Percentiles rank a stretch among this genome's conserved stretches.
Evolutionary conservation across 2,113 vertebrate genomes (phyloP).

Genomic region (Brachirus orientalis): DNA sequence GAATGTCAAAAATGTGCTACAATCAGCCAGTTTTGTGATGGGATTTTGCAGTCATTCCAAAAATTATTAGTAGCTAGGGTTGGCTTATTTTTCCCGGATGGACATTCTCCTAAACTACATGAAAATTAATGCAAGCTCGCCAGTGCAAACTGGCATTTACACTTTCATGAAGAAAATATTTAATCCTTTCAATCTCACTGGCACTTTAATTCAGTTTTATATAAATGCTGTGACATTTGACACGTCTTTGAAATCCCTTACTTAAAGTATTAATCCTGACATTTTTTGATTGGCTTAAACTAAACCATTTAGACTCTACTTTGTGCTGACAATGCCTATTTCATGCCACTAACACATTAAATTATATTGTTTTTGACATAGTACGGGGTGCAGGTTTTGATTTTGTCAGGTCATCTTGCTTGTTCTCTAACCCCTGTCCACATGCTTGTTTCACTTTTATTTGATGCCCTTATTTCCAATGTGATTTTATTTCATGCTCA

Average conservation of each 20-base stretch:
- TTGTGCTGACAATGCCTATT: background rate
- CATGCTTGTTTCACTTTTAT: no score
- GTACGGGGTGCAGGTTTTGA: background rate
- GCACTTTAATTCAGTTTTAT: conserved; percentile 27
- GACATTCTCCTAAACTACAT: conserved; percentile 4
- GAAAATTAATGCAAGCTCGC: no score
- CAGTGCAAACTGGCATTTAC: conserved; percentile 17
- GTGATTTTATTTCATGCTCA: no score
- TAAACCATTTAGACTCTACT: background rate
- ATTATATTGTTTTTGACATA: conserved; percentile 1
- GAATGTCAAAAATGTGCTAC: no score
- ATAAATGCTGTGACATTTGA: conserved; percentile 29
- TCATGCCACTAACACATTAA: background rate
- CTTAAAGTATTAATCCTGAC: conserved; percentile 30
- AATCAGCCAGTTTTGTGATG: conserved; percentile 16
- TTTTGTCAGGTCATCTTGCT: background rate
- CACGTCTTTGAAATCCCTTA: conserved; percentile 25
- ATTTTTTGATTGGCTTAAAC: no score
- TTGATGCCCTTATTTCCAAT: no score
- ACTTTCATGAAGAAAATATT: conserved; percentile 11
- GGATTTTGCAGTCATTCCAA: no score
- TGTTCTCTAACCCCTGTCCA: no score
- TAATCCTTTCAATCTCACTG: conserved; percentile 41
- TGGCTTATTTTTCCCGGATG: conserved; percentile 34
- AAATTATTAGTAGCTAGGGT: background rate